A percentile compares a stretch with the other conserved stretches of the same genome.
phyloP scores from a whole-genome alignment of 2,888 invertebrate genomes.

The Tipula vernalis region DNA sequence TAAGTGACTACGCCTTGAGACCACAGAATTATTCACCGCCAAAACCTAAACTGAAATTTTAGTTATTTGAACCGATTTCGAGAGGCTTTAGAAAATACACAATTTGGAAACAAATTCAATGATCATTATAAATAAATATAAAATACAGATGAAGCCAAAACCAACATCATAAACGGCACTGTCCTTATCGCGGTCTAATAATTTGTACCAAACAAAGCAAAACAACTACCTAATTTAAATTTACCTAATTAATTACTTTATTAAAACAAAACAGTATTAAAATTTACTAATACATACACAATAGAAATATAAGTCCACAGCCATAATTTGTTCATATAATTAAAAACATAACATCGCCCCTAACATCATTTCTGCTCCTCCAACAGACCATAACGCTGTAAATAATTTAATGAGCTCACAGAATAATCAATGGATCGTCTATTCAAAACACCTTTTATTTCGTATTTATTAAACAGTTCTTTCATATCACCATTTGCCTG shows the following conservation, averaged over 20 bases:
- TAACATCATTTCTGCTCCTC: background rate
- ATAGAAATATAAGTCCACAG: background rate
- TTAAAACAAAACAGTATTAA: background rate
- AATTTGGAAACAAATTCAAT: too few species aligned
- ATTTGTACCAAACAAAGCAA: background rate
- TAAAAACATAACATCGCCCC: background rate
- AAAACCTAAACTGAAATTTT: too few species aligned
- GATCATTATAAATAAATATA: too few species aligned
- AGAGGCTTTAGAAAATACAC: too few species aligned
- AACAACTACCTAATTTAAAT: background rate
- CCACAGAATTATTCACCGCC: too few species aligned
- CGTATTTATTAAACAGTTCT: background rate
- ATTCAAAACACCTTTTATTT: background rate
- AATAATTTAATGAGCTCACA: background rate
- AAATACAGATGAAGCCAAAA: background rate
- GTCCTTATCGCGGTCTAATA: background rate
- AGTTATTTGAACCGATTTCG: too few species aligned
- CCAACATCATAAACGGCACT: background rate
- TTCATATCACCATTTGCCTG: background rate
- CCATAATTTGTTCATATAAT: background rate
- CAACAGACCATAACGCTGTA: slow-evolving; percentile 1
- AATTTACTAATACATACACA: background rate
- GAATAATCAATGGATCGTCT: background rate
- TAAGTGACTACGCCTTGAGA: too few species aligned
- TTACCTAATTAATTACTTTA: background rate